Evolutionary conservation across 1,140 invertebrate genomes (phyloP).

Genomic region (Xylocopa sonorina): DNA sequence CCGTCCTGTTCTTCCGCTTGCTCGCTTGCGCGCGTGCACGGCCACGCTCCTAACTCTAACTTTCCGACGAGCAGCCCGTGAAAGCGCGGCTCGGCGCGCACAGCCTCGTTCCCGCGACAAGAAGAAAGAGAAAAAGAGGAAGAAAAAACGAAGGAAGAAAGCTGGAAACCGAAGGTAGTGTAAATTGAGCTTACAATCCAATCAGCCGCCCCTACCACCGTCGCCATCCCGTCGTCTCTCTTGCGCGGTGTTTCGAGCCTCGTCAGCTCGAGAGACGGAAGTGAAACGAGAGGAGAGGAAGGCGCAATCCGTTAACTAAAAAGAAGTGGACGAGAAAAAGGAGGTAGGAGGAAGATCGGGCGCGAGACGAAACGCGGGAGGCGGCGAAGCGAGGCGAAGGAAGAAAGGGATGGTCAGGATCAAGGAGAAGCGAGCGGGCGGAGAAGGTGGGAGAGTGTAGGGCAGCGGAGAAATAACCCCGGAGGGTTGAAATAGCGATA

Average conservation of each 20-base stretch:
- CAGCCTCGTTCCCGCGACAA: conserved; percentile 21
- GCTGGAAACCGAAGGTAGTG: conserved; percentile 68
- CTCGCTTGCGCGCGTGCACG: not conserved
- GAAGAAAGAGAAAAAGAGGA: no score
- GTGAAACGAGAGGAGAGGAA: conserved; percentile 24
- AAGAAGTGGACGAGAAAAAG: not conserved
- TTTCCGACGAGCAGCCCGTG: conserved; percentile 50
- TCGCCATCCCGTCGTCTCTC: conserved; percentile 20
- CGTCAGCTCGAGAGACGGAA: conserved; percentile 53
- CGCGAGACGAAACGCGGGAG: conserved; percentile 5
- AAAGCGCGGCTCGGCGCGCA: conserved; percentile 29
- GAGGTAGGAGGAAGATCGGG: not conserved
- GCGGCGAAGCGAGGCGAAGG: not conserved
- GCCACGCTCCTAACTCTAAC: conserved; percentile 39
- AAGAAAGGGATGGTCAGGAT: conserved; percentile 38
- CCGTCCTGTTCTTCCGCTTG: not conserved
- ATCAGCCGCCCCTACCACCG: conserved; percentile 69
- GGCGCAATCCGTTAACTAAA: no score
- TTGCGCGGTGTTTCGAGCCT: conserved; percentile 40
- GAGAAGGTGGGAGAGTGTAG: conserved; percentile 50
- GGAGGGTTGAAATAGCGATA: conserved; percentile 52
- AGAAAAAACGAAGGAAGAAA: conserved; percentile 26
- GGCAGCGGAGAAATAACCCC: conserved; percentile 56
- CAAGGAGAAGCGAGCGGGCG: conserved; percentile 35
- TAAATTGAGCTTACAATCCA: conserved; percentile 80